Percentiles rank a stretch among this genome's conserved stretches.
Evolutionary conservation across 1,140 invertebrate species (phyloP).

Genomic region (Aphelinus certus): DNA sequence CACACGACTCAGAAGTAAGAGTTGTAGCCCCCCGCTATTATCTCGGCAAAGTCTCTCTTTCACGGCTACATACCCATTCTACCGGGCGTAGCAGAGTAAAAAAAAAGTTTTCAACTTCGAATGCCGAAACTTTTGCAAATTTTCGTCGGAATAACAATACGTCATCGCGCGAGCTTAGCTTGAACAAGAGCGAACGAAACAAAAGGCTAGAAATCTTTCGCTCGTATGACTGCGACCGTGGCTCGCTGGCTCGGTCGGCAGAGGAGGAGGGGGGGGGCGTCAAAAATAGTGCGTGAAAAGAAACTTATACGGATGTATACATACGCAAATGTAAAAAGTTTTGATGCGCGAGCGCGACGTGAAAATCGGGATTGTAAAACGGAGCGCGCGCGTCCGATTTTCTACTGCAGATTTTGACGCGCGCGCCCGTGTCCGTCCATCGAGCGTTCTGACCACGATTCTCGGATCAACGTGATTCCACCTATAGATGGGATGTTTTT

Average conservation of each 20-base stretch:
- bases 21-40: neutral
- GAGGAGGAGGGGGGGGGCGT: neutral
- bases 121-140: neutral
- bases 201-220: no score
- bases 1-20: no score
- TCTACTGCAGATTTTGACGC: no score
- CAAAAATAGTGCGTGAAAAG: neutral
- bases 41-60: neutral
- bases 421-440: no score
- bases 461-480: no score
- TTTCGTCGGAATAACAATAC: neutral
- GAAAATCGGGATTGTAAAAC: neutral
- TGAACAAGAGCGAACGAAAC: no score
- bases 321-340: neutral
- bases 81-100: no score
- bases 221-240: no score
- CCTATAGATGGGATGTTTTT: no score
- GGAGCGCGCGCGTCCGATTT: neutral
- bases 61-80: neutral
- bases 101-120: neutral
- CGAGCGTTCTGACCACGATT: no score
- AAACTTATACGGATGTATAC: conserved; percentile 8
- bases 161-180: no score
- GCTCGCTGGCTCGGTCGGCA: no score
- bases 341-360: conserved; percentile 16